phyloP scores from a whole-genome alignment of 2,888 invertebrate genomes.

The Alcis repandata region DNA sequence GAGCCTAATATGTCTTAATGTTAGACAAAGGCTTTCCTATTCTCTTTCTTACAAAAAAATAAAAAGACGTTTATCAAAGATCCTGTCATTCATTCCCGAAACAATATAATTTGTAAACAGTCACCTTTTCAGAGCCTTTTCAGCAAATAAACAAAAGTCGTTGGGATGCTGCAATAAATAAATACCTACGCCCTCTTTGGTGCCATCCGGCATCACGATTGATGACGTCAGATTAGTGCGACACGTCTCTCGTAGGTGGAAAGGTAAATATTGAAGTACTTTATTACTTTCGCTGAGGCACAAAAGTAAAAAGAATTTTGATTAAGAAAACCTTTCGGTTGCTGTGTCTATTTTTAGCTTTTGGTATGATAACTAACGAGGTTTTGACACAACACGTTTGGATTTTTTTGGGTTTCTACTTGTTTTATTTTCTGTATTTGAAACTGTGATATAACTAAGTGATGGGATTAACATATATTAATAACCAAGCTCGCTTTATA shows the following conservation, averaged over 20 bases:
- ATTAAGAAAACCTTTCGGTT: conserved; percentile 3
- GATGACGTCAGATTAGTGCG: conserved; percentile 40
- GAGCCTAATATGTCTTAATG: no score
- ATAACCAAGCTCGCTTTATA: no score
- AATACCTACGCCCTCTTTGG: conserved; percentile 32
- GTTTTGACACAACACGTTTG: neutral
- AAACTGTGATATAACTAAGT: no score
- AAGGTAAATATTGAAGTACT: conserved; percentile 31
- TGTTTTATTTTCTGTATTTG: no score
- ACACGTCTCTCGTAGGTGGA: conserved; percentile 35
- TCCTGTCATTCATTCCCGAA: conserved; percentile 1
- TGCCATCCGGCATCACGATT: conserved; percentile 37
- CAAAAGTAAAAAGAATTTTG: neutral
- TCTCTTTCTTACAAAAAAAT: no score
- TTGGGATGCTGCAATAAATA: conserved; percentile 38
- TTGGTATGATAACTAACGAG: neutral
- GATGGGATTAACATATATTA: no score
- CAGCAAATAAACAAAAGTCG: conserved; percentile 28
- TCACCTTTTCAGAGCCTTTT: conserved; percentile 19
- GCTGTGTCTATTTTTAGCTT: neutral
- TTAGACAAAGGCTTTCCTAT: no score
- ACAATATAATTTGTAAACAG: conserved; percentile 21
- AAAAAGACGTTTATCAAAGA: conserved; percentile 1
- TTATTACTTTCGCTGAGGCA: conserved; percentile 24
- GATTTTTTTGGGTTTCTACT: no score